Conservation (phyloP, 2,888 invertebrate species). For the Creontiades dilutus region DNA sequence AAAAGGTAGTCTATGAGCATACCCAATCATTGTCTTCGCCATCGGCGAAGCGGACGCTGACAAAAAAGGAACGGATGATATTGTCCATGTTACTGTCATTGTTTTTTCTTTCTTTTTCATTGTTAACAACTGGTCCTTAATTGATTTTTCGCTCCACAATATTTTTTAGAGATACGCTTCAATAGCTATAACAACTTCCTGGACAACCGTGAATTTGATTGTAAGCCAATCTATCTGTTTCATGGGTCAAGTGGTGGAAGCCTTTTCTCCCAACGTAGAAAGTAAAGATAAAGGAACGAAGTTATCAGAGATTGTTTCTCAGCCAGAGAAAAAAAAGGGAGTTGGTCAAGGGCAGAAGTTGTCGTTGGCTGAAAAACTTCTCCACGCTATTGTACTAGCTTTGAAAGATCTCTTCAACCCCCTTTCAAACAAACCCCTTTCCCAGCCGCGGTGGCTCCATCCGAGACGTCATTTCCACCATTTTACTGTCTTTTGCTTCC, state of each 20-base stretch:
- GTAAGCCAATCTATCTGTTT: constrained; percentile 1
- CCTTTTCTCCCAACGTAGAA: neutral
- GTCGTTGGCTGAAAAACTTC: constrained; percentile 37
- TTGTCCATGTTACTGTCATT: too few species aligned
- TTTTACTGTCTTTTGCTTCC: constrained; percentile 25
- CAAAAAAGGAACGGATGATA: too few species aligned
- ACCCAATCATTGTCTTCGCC: too few species aligned
- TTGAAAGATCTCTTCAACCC: constrained; percentile 50
- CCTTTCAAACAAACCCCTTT: constrained; percentile 39
- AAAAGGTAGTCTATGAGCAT: too few species aligned
- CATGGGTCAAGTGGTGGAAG: neutral
- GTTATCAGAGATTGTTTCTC: constrained; percentile 54
- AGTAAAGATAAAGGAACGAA: constrained; percentile 44
- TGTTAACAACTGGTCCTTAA: too few species aligned
- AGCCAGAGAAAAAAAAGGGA: neutral
- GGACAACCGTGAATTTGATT: neutral
- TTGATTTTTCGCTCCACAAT: too few species aligned
- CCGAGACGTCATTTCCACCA: constrained; percentile 52
- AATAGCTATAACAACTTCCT: constrained; percentile 5
- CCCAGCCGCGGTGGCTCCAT: neutral
- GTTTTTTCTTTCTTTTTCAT: too few species aligned
- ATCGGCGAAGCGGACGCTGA: too few species aligned
- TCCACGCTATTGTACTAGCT: constrained; percentile 51
- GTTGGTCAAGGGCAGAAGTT: constrained; percentile 25
- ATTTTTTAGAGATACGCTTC: neutral